Evolutionary conservation across 1,140 invertebrate species (phyloP), one percentile per base, ranked within the genome.

Genomic region (Battus philenor): DNA sequence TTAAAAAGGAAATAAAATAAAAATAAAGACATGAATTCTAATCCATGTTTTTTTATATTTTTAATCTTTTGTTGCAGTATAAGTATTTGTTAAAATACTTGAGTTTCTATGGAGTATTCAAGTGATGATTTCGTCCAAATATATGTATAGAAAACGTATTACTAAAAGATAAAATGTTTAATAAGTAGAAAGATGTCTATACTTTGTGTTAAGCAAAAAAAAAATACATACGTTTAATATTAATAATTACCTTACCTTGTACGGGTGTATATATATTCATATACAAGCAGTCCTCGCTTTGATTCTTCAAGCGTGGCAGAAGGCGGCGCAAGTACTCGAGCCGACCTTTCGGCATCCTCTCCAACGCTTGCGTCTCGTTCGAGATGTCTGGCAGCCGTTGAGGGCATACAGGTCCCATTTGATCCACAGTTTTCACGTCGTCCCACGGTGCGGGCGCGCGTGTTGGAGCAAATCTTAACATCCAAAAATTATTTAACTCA

Each of bases 271-370:
- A 98, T 59, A 99, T 94, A 76, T 99, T 99, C 64, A 99, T 89
- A 76, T 97, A 98, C 13, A 99, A 89, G 70, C 97, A 99, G 86
- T 99, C 97, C 87, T 99, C 97, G 60, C 93, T 96, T 80, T 98
- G 96, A 68, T 98, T 95, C 63, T 90, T 91, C 41, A 98, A 86
- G 77, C 93, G 91, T 3, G 95, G 94, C 52, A 95, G 79, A 38
- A 98, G 86, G 59, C 94, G 89, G 56, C 92, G 91, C 13, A 98
- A 87, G 68, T 96, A 95, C 60, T 97, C 93, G 30, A 97, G 86
- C 7, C 96, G 88, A n/a, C 95, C 95, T 66, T 92, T 93, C 1
- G 97, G 96, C 92, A 98, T 97, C 43, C 90, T 91, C 56, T 92
- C 90, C 43, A 96, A 77, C 0, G 92, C 91, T 2, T 92, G 90